Evolutionary conservation across 2,888 invertebrate genomes (phyloP).

Genomic region (Drosophila mayaguana): DNA sequence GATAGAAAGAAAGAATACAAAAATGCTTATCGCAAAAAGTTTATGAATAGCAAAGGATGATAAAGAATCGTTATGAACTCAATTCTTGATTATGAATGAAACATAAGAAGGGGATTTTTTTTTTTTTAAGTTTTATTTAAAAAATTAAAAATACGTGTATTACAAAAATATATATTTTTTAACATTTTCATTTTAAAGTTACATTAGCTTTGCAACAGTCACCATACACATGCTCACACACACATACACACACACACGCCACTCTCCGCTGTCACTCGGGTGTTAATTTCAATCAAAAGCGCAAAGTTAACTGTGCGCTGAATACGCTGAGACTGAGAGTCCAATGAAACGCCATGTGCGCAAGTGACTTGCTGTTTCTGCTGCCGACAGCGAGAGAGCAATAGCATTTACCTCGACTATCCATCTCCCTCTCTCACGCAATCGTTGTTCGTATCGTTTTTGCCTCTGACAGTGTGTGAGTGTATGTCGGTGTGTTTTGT

Average conservation of each 20-base stretch:
- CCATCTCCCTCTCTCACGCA: neutral
- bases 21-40: neutral
- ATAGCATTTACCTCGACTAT: constrained; percentile 24
- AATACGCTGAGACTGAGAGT: constrained; percentile 30
- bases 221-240: neutral
- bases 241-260: neutral
- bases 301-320: constrained; percentile 65
- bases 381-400: constrained; percentile 24
- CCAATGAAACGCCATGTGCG: constrained; percentile 66
- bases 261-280: constrained; percentile 28
- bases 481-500: constrained; percentile 57
- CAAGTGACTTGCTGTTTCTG: constrained; percentile 74
- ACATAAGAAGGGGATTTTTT: neutral
- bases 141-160: neutral
- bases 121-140: neutral
- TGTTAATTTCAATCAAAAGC: constrained; percentile 68
- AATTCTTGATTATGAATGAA: neutral
- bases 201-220: neutral
- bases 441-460: constrained; percentile 9
- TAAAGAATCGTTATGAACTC: neutral
- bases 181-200: neutral
- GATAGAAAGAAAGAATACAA: neutral
- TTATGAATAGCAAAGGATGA: neutral
- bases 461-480: constrained; percentile 32
- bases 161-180: neutral